Conservation (phyloP, 2,888 invertebrate genomes). For the Tiliacea citrago region DNA sequence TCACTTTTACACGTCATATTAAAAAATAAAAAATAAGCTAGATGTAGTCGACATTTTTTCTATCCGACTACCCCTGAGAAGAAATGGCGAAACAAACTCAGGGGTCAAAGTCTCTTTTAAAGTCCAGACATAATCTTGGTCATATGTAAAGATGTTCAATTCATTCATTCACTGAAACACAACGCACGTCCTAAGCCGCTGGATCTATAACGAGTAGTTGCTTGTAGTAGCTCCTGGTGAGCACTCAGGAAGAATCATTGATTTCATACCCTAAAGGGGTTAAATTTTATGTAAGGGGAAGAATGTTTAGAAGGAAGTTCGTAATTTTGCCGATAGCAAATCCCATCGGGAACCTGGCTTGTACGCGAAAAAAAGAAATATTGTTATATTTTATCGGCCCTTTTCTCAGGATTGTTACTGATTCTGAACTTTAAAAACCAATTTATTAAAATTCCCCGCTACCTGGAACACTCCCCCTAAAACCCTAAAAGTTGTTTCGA, state of each 20-base stretch:
- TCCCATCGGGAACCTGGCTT: not conserved
- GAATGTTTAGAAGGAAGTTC: not conserved
- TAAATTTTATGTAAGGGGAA: not conserved
- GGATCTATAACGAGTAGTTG: not conserved
- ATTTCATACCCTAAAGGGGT: not conserved
- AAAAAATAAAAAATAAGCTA: no score
- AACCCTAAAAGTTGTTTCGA: slow-evolving; percentile 17
- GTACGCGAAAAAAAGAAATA: not conserved
- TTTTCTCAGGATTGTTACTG: not conserved
- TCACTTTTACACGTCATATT: no score
- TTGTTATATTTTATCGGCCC: not conserved
- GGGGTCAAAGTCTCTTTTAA: no score
- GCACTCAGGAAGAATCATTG: not conserved
- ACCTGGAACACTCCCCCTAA: not conserved
- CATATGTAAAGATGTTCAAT: no score
- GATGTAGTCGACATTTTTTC: no score
- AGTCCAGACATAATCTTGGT: no score
- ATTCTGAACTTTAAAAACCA: not conserved
- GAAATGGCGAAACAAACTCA: no score
- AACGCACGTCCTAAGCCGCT: not conserved
- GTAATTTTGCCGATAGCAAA: not conserved
- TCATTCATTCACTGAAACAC: no score
- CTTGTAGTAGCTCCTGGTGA: not conserved
- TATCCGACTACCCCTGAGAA: no score
- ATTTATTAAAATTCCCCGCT: not conserved